A percentile compares a stretch with the other conserved stretches of the same genome.
phyloP scores from a whole-genome alignment of 2,888 invertebrate genomes.

The Platynereis dumerilii region DNA sequence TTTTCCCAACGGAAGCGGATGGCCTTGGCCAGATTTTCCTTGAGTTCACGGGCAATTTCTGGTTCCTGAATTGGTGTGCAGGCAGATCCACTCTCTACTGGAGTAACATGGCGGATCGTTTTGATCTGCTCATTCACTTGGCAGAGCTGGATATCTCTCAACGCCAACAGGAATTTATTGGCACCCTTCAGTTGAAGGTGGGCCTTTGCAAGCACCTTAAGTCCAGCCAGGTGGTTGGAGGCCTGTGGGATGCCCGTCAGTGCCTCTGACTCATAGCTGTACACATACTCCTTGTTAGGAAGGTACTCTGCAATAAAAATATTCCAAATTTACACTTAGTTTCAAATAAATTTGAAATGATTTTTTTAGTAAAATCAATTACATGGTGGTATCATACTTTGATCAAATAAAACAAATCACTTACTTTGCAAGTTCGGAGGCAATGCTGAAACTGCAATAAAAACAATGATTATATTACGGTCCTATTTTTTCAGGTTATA shows the following conservation, averaged over 20 bases:
- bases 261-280: constrained; percentile 56
- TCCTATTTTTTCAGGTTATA: no score
- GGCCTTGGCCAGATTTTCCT: constrained; percentile 39
- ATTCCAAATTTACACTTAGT: no score
- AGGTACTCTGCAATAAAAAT: constrained; percentile 29
- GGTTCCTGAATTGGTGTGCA: constrained; percentile 3
- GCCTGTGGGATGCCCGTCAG: constrained; percentile 55
- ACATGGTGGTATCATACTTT: no score
- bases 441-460: no score
- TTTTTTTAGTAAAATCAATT: no score
- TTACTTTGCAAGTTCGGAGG: no score
- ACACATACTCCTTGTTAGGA: constrained; percentile 56
- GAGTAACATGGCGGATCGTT: background rate
- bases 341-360: no score
- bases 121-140: constrained; percentile 40
- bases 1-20: constrained; percentile 42
- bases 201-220: constrained; percentile 49
- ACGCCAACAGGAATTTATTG: constrained; percentile 24
- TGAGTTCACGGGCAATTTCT: background rate
- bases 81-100: background rate
- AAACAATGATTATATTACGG: no score
- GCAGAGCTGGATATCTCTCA: constrained; percentile 32
- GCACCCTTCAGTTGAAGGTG: constrained; percentile 44
- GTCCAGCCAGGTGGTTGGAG: constrained; percentile 54
- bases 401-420: no score